Base-by-base conservation (phyloP, 64 coral and sea anemone genomes). In the Montipora efflorescens region DNA sequence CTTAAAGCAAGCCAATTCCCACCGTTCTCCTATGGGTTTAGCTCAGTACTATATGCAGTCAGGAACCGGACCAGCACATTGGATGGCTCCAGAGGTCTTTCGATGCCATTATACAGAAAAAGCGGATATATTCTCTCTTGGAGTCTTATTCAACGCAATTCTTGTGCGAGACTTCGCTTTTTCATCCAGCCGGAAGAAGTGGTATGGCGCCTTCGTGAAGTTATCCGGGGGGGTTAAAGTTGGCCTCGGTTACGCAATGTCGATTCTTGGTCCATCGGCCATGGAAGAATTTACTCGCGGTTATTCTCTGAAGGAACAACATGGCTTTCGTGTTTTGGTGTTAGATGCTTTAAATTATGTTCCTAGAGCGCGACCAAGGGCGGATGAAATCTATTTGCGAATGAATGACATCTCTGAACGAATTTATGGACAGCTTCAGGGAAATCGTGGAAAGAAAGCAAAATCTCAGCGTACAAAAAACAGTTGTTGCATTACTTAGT, bases 71-170 rank as follows among this genome's bases (percentile, higher is more conserved):
- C 87, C 93, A 7, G 82, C 72, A 7, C 79, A 94, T 16, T 94
- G 93, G 93, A 94, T 94, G 93, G 93, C 93, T 0, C 93, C 93
- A 4, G 93, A 94, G 20, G 88, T 94, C 19, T 94, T 94, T 45
- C 11, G 23, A 11, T 64, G 73, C 50, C 93, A 84, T 75, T 94
- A 94, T 48, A 94, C 73, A 5, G 87, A 94, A 51, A 94, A 94
- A 84, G 93, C 93, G 4, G 93, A 94, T 66, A 78, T 94, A 14
- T 94, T 94, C 53, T 94, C 93, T 10, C 69, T 94, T 4, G 93
- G 93, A 1, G 93, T 77, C 3, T 11, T 94, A 51, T 94, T 94
- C 55, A 76, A 94, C 69, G 92, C 92, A 9, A 85, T 94, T 84
- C 82, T 90, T 75, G 87, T 82, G 4, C 93, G 93, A 28, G 79